phyloP scores from a whole-genome alignment of 30 jellyfish, hydroid and myxozoan genomes.

The Sanderia malayensis region DNA sequence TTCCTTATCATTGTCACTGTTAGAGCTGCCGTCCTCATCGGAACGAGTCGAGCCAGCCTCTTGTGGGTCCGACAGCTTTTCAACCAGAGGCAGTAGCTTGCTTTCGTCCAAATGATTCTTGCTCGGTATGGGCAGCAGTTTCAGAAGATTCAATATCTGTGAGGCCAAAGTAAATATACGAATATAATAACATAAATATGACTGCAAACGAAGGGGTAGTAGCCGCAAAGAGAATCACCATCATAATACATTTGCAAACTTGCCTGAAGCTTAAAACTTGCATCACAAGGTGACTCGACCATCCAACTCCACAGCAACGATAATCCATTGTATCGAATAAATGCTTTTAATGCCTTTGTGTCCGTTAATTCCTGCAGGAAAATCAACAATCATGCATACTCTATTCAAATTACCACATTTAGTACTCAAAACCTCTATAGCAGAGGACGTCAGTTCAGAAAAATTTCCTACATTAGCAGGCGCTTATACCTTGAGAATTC shows the following conservation, averaged over 20 bases:
- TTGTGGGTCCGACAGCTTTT: slow-evolving; percentile 63
- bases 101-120: slow-evolving; percentile 92
- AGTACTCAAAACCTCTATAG: too few relatives aligned
- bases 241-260: not conserved
- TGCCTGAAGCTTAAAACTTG: slow-evolving; percentile 76
- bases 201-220: too few relatives aligned
- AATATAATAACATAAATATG: too few relatives aligned
- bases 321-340: slow-evolving; percentile 89
- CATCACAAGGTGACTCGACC: slow-evolving; percentile 82
- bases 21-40: slow-evolving; percentile 83
- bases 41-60: slow-evolving; percentile 60
- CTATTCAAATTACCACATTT: too few relatives aligned
- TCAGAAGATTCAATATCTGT: slow-evolving; percentile 79
- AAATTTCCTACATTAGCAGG: too few relatives aligned
- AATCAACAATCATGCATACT: not conserved
- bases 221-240: not conserved
- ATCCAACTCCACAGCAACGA: slow-evolving; percentile 97
- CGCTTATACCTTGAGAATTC: slow-evolving; percentile 13
- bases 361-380: slow-evolving; percentile 64
- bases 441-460: too few relatives aligned
- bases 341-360: slow-evolving; percentile 73
- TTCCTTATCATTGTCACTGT: slow-evolving; percentile 74
- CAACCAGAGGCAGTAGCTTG: slow-evolving; percentile 63
- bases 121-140: slow-evolving; percentile 88
- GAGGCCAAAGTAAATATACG: not conserved